Evolutionary conservation across 2,797 vertebrate genomes (phyloP), one percentile per base, ranked within the genome.

Genomic region (Dicrostonyx torquatus): DNA sequence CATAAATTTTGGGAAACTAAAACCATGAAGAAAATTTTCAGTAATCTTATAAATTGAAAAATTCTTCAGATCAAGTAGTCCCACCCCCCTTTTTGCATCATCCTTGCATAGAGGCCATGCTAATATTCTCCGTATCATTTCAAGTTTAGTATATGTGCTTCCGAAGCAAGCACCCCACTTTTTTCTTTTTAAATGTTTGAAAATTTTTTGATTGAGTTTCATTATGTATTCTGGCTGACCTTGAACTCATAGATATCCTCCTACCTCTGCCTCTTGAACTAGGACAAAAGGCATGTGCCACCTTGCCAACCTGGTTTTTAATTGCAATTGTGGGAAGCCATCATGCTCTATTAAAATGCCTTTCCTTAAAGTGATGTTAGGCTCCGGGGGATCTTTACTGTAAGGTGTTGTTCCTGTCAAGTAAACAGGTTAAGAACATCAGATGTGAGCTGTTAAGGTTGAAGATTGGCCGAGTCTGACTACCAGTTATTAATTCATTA

Each of bases 331-430:
- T 89, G 43, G 88, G 24, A 80, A 89, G 76, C 29, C 72, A 58
- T 91, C 72, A 62, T 64, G 13, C 26, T 93, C 20, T 90, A 31
- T 92, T 92, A 68, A 94, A 92, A 87, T 79, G 76, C 0, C 14
- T 90, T 87, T 93, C 83, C 34, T 83, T 37, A 70, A 79, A 84
- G 24, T 94, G 72, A 64, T 92, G 8, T 31, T 79, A 10, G 76
- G 75, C 10, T 91, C 83, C 82, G 62, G 43, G 8, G 13, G 6
- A 24, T 89, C 90, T 88, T 43, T 53, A 72, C 26, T 80, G 2
- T 83, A 60, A 34, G n/a, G 64, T 90, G 64, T 80, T 95, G 86
- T 88, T 24, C 6, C 31, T 93, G 18, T 82, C 31, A 7, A 90
- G 6, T 60, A 92, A 94, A 93, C 14, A 68, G 50, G 91, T 91